Conservation (phyloP, 2,888 invertebrate genomes). For the Melanchra persicariae region DNA sequence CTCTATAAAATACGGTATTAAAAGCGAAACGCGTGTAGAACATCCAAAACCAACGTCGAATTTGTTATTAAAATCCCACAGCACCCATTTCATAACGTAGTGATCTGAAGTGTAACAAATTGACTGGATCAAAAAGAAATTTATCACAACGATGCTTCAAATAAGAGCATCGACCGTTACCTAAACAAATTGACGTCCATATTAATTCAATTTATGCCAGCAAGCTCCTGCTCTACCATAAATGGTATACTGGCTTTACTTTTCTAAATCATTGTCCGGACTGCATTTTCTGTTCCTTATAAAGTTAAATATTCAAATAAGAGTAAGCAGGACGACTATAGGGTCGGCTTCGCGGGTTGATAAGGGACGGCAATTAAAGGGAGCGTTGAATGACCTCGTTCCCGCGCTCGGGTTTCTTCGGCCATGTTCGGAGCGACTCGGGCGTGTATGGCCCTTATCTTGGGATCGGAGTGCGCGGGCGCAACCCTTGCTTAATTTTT, state of each 20-base stretch:
- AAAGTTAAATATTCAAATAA: slow-evolving; percentile 82
- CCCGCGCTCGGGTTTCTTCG: slow-evolving; percentile 83
- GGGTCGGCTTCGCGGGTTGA: slow-evolving; percentile 70
- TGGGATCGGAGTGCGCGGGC: slow-evolving; percentile 82
- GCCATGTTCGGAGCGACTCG: slow-evolving; percentile 78
- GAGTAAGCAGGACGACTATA: slow-evolving; percentile 75
- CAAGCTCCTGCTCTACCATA: slow-evolving; percentile 70
- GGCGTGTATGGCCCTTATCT: slow-evolving; percentile 80
- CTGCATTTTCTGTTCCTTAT: slow-evolving; percentile 78
- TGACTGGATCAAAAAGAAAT: slow-evolving; percentile 58
- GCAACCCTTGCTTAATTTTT: slow-evolving; percentile 77
- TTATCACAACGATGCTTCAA: slow-evolving; percentile 59
- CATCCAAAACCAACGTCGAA: slow-evolving; percentile 13
- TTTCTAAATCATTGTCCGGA: slow-evolving; percentile 83
- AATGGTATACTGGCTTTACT: slow-evolving; percentile 76
- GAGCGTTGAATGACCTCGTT: slow-evolving; percentile 80
- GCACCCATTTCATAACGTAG: slow-evolving; percentile 17
- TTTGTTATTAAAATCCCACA: slow-evolving; percentile 24
- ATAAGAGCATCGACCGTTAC: slow-evolving; percentile 73
- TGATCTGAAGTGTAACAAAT: slow-evolving; percentile 54
- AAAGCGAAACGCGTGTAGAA: not conserved
- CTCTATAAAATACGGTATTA: not conserved
- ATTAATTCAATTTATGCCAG: slow-evolving; percentile 84
- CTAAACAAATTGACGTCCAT: slow-evolving; percentile 79
- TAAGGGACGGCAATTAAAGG: slow-evolving; percentile 84